Conservation (phyloP, 2,888 invertebrate species). For the Asteroscopus sphinx region DNA sequence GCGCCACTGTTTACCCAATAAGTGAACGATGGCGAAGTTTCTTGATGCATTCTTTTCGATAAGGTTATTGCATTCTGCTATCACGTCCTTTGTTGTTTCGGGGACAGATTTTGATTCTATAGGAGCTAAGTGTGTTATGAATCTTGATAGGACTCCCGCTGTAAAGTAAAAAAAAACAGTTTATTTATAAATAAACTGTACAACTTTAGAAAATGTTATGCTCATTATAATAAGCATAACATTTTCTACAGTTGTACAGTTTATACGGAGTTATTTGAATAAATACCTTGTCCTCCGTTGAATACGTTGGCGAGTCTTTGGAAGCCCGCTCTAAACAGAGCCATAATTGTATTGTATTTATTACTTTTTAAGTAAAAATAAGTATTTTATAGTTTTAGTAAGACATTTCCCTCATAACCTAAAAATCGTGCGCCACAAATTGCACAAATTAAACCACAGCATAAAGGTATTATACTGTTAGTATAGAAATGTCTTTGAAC, state of each 20-base stretch:
- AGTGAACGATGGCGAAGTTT: constrained; percentile 95
- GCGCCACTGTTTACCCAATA: constrained; percentile 95
- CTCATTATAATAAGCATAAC: too few species aligned
- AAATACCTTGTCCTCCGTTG: constrained; percentile 69
- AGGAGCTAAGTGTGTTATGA: constrained; percentile 71
- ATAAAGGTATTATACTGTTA: background rate
- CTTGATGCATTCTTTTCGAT: constrained; percentile 90
- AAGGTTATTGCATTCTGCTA: constrained; percentile 91
- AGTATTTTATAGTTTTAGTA: constrained; percentile 10
- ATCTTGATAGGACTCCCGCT: constrained; percentile 81
- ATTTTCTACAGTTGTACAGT: too few species aligned
- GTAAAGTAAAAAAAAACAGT: constrained; percentile 24
- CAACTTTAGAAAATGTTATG: too few species aligned
- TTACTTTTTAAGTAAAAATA: constrained; percentile 1
- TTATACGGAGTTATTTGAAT: background rate
- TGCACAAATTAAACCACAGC: constrained; percentile 7
- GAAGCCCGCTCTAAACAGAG: constrained; percentile 77
- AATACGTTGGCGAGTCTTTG: constrained; percentile 74
- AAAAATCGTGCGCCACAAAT: constrained; percentile 28
- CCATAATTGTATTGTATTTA: constrained; percentile 57
- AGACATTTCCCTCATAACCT: constrained; percentile 58
- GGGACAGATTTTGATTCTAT: constrained; percentile 64
- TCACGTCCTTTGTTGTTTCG: constrained; percentile 85
- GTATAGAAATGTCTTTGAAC: too few species aligned
- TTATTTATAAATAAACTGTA: constrained; percentile 10